Conservation (phyloP, 2,113 vertebrate genomes). For the cat (Felis catus) region F.catus_Fca126_mat1.0 CM031414.1:64560501-64561000, state of each 20-base stretch:
- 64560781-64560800: constrained; percentile 89
- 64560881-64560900: constrained; percentile 90
- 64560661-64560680: constrained; percentile 88
- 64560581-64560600: constrained; percentile 85
- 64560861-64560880: constrained; percentile 87
- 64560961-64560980: constrained; percentile 23
- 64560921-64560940: constrained; percentile 50
- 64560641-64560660: constrained; percentile 87
- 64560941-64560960: constrained; percentile 27
- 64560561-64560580: constrained; percentile 87
- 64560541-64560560: constrained; percentile 86
- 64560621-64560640: constrained; percentile 88
- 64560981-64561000: neutral
- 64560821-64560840: constrained; percentile 87
- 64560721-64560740: constrained; percentile 88
- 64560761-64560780: constrained; percentile 87
- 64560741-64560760: constrained; percentile 88
- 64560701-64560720: constrained; percentile 88
- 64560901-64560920: constrained; percentile 81
- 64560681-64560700: constrained; percentile 90
- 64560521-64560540: constrained; percentile 81
- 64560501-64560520: constrained; percentile 62
- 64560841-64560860: constrained; percentile 90
- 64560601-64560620: constrained; percentile 88
- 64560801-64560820: constrained; percentile 88